phyloP scores from a whole-genome alignment of 2,797 vertebrate species.

The Fistularia commersonii region DNA sequence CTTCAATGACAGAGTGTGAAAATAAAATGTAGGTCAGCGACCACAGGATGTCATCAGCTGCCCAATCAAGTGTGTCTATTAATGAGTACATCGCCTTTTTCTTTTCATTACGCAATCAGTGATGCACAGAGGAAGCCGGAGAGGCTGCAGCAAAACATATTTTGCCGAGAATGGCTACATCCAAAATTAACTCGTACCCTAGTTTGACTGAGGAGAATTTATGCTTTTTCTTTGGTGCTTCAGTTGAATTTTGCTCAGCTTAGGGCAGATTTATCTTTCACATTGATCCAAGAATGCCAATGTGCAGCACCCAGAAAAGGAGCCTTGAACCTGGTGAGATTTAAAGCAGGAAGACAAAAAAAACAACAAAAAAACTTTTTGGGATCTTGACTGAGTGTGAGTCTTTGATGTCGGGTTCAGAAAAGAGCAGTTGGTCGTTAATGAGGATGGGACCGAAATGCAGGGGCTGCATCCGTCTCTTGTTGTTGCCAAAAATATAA shows the following conservation, averaged over 20 bases:
- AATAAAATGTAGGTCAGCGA: slow-evolving; percentile 61
- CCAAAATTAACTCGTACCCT: slow-evolving; percentile 61
- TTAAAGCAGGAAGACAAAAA: too few relatives aligned
- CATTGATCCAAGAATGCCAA: slow-evolving; percentile 11
- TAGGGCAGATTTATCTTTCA: slow-evolving; percentile 4
- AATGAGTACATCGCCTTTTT: slow-evolving; percentile 43
- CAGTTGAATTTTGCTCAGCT: slow-evolving; percentile 13
- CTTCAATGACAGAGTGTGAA: slow-evolving; percentile 8
- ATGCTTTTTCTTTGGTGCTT: slow-evolving; percentile 15
- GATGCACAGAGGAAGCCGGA: slow-evolving; percentile 40
- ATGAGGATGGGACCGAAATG: slow-evolving; percentile 17
- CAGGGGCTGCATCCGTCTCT: too few relatives aligned
- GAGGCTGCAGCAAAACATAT: slow-evolving; percentile 42
- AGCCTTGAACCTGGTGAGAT: slow-evolving; percentile 34
- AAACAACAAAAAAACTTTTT: slow-evolving; percentile 57
- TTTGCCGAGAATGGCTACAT: slow-evolving; percentile 44
- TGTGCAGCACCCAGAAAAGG: slow-evolving; percentile 4
- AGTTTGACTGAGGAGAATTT: slow-evolving; percentile 44
- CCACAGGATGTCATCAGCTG: slow-evolving; percentile 44
- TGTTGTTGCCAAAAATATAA: slow-evolving; percentile 39
- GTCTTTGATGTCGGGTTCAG: slow-evolving; percentile 44
- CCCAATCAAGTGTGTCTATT: slow-evolving; percentile 61
- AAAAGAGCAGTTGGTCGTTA: slow-evolving; percentile 45
- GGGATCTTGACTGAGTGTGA: slow-evolving; percentile 15
- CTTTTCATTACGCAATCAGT: slow-evolving; percentile 36